Conservation (phyloP, 53 echinoderm and acorn worm genomes). For the Actinopyga echinites region DNA sequence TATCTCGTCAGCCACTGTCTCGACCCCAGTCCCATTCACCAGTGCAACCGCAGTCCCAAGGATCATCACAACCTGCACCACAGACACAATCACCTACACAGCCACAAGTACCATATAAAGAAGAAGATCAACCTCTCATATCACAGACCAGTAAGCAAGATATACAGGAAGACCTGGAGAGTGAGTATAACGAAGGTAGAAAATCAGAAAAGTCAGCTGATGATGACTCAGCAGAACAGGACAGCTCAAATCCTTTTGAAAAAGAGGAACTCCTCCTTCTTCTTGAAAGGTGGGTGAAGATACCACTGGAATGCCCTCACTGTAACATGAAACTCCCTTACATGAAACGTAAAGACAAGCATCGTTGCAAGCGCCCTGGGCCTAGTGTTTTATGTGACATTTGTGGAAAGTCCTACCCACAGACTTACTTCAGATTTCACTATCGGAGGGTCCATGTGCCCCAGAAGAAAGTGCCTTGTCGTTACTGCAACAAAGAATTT, state of each 20-base stretch:
- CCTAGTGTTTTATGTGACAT: slow-evolving; percentile 53
- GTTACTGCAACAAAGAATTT: slow-evolving; percentile 25
- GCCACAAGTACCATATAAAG: neutral
- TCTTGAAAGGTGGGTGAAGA: slow-evolving; percentile 37
- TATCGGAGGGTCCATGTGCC: slow-evolving; percentile 30
- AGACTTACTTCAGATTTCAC: slow-evolving; percentile 44
- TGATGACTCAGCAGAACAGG: neutral
- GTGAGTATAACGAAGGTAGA: neutral
- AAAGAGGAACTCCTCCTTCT: neutral
- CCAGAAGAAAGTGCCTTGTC: slow-evolving; percentile 25
- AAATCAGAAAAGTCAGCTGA: neutral
- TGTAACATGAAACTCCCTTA: slow-evolving; percentile 36
- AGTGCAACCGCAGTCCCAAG: no score
- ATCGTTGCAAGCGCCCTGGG: slow-evolving; percentile 23
- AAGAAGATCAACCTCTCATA: neutral
- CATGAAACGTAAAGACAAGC: slow-evolving; percentile 32
- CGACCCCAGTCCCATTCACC: no score
- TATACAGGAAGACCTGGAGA: neutral
- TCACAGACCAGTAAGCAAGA: neutral
- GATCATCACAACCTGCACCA: no score
- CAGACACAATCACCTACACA: neutral
- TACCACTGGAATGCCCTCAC: slow-evolving; percentile 21
- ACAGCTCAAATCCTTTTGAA: slow-evolving; percentile 11
- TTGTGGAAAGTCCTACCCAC: slow-evolving; percentile 62
- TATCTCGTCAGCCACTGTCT: no score